Evolutionary conservation across 1,140 invertebrate genomes (phyloP), one percentile per base, ranked within the genome.

Genomic region (Drosophila auraria): DNA sequence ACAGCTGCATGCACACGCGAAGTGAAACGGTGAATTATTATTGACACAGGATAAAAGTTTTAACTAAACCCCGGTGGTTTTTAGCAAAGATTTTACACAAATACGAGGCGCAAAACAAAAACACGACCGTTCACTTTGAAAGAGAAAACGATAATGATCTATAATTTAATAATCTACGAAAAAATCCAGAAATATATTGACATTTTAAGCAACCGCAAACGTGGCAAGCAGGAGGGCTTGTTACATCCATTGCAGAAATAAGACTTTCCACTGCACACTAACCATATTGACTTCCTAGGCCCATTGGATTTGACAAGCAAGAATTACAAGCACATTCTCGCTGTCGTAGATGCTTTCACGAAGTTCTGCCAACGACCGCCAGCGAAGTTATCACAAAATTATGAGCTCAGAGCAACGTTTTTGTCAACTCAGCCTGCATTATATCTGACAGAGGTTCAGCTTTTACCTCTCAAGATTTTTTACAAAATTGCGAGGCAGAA

Each of bases 401-500:
- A 20, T 20, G 20, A 20, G 20, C 20, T 20, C 20, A 20, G 20
- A 20, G 20, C 20, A 20, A 17, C 23, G 23, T 53, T n/a, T 30
- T 53, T 30, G 25, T 25, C 5, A 30, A 53, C 50, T 9, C 50
- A 1, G 14, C 2, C 1, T n/a, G 15, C 12, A 27, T 27, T 1
- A 51, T 27, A n/a, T 51, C 9, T 2, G 25, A 51, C 50, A 51
- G 50, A 51, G 8, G 25, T 27, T 50, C 47, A 25, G 50, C 50
- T 12, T 25, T 50, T 15, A 50, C 23, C 4, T 25, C 23, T 25
- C 14, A 50, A 27, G 50, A n/a, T 5, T 27, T 53, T 30, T 12
- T 53, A 12, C 23, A 27, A 53, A 17, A 27, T 11, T 51, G 25
- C 8, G 25, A 51, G 3, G 15, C 27, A 27, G 50, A 27, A 27